Conservation (phyloP, 1,140 invertebrate species). For the Chymomyza costata region DNA sequence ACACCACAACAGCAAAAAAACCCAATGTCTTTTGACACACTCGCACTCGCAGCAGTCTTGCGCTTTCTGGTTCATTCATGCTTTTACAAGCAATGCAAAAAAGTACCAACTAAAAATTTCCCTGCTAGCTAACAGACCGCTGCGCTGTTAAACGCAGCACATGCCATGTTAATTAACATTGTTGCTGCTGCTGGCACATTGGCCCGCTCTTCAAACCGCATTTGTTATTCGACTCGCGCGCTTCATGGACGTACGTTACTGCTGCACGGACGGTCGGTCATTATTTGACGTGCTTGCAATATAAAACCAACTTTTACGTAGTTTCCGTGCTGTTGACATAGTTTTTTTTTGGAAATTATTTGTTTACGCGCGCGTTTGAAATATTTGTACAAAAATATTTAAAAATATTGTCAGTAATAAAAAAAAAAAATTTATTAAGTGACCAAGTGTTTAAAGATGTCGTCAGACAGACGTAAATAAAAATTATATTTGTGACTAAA, state of each 20-base stretch:
- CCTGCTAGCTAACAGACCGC: no score
- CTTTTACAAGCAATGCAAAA: no score
- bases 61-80: no score
- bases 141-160: no score
- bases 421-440: no score
- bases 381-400: no score
- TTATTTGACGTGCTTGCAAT: slow-evolving; percentile 22
- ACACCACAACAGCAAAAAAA: no score
- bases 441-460: slow-evolving; percentile 19
- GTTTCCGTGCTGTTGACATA: slow-evolving; percentile 33
- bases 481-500: no score
- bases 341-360: slow-evolving; percentile 12
- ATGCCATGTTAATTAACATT: slow-evolving; percentile 16
- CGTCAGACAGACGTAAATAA: slow-evolving; percentile 44
- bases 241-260: slow-evolving; percentile 26
- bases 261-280: slow-evolving; percentile 12
- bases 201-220: slow-evolving; percentile 19
- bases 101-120: no score
- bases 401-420: slow-evolving; percentile 28
- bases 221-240: slow-evolving; percentile 33
- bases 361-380: slow-evolving; percentile 5
- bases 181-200: no score
- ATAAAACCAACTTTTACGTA: slow-evolving; percentile 47
- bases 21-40: no score
- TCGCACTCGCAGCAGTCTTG: no score